A percentile compares a stretch with the other conserved stretches of the same genome.
phyloP scores from a whole-genome alignment of 2,113 vertebrate species.

The Tachuris rubrigastra region DNA sequence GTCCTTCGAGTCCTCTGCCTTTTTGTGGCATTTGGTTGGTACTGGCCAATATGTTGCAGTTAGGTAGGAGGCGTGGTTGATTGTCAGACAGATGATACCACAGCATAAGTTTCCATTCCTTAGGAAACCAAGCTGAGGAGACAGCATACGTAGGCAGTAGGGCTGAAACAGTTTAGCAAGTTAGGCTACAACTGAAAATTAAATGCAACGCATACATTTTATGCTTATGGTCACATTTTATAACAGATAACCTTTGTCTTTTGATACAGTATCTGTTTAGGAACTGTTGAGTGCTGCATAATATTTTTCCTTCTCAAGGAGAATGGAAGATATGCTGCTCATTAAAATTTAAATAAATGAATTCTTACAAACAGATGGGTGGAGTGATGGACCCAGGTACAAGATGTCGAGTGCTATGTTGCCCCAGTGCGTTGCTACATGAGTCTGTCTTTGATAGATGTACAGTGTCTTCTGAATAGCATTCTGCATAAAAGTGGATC shows the following conservation, averaged over 20 bases:
- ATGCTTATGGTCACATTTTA: background rate
- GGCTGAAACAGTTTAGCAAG: background rate
- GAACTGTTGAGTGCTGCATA: background rate
- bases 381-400: background rate
- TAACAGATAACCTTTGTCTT: background rate
- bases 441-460: background rate
- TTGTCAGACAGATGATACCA: background rate
- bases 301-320: background rate
- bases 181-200: background rate
- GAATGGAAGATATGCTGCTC: background rate
- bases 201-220: background rate
- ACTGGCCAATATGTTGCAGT: background rate
- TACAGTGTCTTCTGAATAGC: background rate
- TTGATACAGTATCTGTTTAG: background rate
- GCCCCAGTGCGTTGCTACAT: background rate
- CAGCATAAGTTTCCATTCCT: background rate
- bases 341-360: background rate
- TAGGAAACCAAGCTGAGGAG: background rate
- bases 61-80: background rate
- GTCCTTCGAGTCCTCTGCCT: background rate
- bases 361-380: background rate
- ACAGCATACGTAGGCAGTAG: background rate
- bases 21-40: background rate
- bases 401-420: fast-evolving
- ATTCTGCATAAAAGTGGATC: background rate